Evolutionary conservation across 2,113 vertebrate genomes (phyloP), one percentile per base, ranked within the genome.

Genomic region (Lepidothrix coronata): DNA sequence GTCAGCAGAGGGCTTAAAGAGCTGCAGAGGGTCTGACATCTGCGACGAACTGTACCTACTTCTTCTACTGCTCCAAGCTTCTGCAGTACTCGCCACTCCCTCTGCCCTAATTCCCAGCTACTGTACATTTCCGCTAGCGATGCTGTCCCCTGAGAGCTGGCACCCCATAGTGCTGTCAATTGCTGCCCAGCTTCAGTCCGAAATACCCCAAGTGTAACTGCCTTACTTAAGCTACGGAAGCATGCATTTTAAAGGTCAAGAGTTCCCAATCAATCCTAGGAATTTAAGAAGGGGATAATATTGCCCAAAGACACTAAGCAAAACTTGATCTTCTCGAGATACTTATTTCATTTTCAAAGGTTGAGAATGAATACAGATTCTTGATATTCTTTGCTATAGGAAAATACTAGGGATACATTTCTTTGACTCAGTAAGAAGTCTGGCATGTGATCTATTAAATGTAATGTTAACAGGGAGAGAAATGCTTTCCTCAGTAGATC

Each of bases 201-300:
- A 91, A 93, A 95, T 61, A 57, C 88, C 76, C 83, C 0, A 33
- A 75, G 79, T 65, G 65, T 63, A 78, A 78, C 76, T 78, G 85
- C 83, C 83, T 93, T 89, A 88, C 89, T 93, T 86, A 74, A 91
- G 61, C 92, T 71, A 37, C 0, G 8, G 80, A 93, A 96, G 73
- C 61, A 94, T 89, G 91, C 0, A n/a, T 65, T 89, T 72, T 92
- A 96, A 97, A 97, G 96, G 96, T 96, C 95, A 97, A 81, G 88
- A 75, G 83, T 93, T 95, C 95, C 94, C 58, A 62, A 19, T 62
- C 85, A 95, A 82, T 89, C 88, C 83, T 23, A 88, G 93, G 91
- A 97, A 97, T 96, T 97, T 92, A 92, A 89, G 96, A 95, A 91
- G 95, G 82, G 92, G 88, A 91, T 96, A 94, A 78, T 81, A 92